These are phyloP conservation scores for Margaritifera margaritifera DNA, from an alignment of 2,888 invertebrate species.

Conservation along the genomic window DNA sequence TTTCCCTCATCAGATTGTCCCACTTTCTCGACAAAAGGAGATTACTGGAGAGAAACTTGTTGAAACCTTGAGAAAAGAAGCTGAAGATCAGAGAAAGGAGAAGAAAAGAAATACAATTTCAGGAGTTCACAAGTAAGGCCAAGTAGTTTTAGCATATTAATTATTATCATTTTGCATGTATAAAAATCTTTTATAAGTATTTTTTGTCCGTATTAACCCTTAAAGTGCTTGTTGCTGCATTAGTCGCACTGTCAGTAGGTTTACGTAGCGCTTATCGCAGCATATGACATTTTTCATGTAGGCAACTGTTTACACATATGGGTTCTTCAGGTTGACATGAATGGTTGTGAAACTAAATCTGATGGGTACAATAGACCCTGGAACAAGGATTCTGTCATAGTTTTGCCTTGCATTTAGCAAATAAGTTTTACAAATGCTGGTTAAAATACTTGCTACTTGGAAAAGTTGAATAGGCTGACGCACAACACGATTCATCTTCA, in stretches of 20 bases:
- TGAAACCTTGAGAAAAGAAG: constrained; percentile 82
- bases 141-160: background rate
- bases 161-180: background rate
- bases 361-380: too few relatives aligned
- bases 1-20: constrained; percentile 71
- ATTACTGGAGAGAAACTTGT: constrained; percentile 82
- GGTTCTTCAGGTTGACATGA: too few relatives aligned
- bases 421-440: too few relatives aligned
- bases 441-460: too few relatives aligned
- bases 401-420: too few relatives aligned
- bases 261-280: background rate
- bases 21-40: constrained; percentile 78
- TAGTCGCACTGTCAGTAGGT: background rate
- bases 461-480: too few relatives aligned
- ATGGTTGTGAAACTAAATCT: too few relatives aligned
- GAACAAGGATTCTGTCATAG: too few relatives aligned
- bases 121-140: constrained; percentile 82
- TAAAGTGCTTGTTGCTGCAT: too few relatives aligned
- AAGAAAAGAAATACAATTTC: constrained; percentile 88
- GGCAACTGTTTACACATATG: too few relatives aligned
- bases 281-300: too few relatives aligned
- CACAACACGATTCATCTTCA: too few relatives aligned
- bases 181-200: background rate
- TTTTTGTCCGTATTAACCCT: background rate
- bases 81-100: constrained; percentile 85